Evolutionary conservation across 92 coral and sea anemone species (phyloP).

Genomic region (Siderastrea siderea): DNA sequence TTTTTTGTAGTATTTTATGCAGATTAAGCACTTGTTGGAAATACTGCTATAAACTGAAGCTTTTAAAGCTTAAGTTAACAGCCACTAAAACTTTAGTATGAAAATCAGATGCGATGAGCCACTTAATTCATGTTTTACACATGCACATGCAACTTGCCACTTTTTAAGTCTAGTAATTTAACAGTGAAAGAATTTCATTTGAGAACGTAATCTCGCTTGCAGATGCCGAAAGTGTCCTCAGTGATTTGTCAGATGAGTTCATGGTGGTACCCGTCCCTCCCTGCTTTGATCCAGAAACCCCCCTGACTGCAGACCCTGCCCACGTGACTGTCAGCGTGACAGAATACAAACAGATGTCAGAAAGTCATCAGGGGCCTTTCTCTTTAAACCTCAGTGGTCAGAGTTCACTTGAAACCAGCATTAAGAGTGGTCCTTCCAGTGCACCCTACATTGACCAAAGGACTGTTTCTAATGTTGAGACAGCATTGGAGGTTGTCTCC

Average conservation of each 20-base stretch:
- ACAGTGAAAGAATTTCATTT: background rate
- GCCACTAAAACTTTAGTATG: too few species aligned
- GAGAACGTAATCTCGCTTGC: background rate
- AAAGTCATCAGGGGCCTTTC: constrained; percentile 42
- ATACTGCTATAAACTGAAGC: too few species aligned
- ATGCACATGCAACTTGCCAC: too few species aligned
- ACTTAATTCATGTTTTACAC: too few species aligned
- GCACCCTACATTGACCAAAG: background rate
- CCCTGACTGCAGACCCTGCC: constrained; percentile 77
- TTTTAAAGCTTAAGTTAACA: too few species aligned
- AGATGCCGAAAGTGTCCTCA: constrained; percentile 67
- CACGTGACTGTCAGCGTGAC: constrained; percentile 59
- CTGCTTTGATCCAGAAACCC: constrained; percentile 91
- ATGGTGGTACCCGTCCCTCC: constrained; percentile 96
- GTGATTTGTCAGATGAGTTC: constrained; percentile 83
- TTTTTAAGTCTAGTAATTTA: too few species aligned
- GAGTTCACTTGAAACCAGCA: background rate
- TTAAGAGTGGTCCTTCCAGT: background rate
- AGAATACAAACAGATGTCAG: constrained; percentile 49
- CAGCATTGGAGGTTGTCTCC: background rate
- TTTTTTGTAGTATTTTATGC: too few species aligned
- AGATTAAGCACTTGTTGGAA: too few species aligned
- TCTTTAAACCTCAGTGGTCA: background rate
- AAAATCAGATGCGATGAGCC: too few species aligned
- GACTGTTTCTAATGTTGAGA: background rate